Conservation (phyloP, 2,113 vertebrate species). For the Corvus hawaiiensis region DNA sequence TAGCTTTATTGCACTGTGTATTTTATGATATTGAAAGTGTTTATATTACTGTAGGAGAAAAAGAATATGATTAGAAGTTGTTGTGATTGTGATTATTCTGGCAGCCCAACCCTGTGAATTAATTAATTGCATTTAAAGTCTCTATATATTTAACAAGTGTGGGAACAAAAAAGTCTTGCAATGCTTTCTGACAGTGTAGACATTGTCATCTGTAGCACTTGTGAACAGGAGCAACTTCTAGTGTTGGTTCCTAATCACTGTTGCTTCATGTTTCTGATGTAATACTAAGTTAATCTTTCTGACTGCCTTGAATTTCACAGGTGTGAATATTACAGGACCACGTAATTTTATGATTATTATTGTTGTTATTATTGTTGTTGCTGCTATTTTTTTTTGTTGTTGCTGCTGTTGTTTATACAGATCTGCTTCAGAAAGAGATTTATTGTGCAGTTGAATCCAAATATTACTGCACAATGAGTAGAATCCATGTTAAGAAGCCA, state of each 20-base stretch:
- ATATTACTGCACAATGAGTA: neutral
- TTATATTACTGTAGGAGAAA: neutral
- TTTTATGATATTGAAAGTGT: neutral
- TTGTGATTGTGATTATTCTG: neutral
- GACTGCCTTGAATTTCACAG: neutral
- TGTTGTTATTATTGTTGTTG: too few species aligned
- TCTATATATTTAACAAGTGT: neutral
- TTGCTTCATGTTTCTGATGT: neutral
- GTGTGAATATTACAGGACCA: neutral
- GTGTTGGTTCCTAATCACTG: neutral
- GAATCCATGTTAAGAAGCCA: neutral
- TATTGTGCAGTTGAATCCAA: neutral
- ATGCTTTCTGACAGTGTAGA: neutral
- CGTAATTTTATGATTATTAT: neutral
- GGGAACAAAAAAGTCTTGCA: neutral
- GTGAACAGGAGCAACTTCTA: neutral
- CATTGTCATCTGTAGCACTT: neutral
- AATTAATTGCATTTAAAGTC: neutral
- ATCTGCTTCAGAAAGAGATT: conserved; percentile 33
- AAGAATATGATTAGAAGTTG: neutral
- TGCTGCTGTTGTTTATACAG: neutral
- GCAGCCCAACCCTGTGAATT: neutral
- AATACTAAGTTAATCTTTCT: neutral
- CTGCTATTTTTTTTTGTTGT: neutral
- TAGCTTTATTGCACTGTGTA: neutral